Conservation (phyloP, 2,797 vertebrate species). For the Cirrhinus mrigala region DNA sequence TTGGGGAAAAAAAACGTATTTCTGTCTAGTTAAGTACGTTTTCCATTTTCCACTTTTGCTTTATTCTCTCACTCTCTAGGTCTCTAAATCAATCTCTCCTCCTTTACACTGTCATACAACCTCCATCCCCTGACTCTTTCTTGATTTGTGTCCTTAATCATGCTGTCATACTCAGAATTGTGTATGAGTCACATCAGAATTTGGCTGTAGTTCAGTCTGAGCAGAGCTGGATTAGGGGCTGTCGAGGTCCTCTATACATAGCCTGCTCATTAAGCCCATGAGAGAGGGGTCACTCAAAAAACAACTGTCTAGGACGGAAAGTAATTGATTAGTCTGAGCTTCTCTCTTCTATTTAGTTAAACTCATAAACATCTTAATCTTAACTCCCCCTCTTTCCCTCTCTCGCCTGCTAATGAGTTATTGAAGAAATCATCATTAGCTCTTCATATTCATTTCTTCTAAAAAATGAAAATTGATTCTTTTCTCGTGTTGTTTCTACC, state of each 20-base stretch:
- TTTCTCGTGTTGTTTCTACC: conserved; percentile 1
- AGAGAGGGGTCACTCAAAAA: not conserved
- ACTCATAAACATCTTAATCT: conserved; percentile 41
- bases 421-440: conserved; percentile 68
- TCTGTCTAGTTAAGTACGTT: not conserved
- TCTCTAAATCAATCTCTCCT: conserved; percentile 29
- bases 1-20: not conserved
- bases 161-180: conserved; percentile 19
- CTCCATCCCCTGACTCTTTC: conserved; percentile 50
- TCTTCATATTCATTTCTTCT: conserved; percentile 64
- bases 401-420: conserved; percentile 65
- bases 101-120: conserved; percentile 58
- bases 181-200: conserved; percentile 26
- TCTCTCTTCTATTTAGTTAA: conserved; percentile 56
- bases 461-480: conserved; percentile 73
- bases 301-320: not conserved
- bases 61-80: conserved; percentile 2
- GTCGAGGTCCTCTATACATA: not conserved
- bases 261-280: too few relatives aligned
- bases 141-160: conserved; percentile 44
- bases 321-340: not conserved
- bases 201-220: not conserved
- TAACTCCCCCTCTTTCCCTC: not conserved
- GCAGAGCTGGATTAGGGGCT: not conserved
- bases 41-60: conserved; percentile 6